phyloP scores from a whole-genome alignment of 2,113 vertebrate species.

The Heteronetta atricapilla region DNA sequence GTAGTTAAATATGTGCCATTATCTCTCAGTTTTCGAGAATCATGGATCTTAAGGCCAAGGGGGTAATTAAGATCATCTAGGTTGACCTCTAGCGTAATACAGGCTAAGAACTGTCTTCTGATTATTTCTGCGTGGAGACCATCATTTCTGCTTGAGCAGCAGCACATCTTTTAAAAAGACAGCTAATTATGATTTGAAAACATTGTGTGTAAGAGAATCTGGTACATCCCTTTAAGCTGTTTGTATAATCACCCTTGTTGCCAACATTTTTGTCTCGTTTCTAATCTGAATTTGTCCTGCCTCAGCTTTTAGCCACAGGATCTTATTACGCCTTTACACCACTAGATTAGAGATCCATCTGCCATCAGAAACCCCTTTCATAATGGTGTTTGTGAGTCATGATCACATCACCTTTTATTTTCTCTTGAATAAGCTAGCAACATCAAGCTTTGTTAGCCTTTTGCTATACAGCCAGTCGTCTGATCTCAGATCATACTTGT shows the following conservation, averaged over 20 bases:
- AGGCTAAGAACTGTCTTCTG: conserved; percentile 11
- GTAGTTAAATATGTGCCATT: not conserved
- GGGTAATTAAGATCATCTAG: conserved; percentile 31
- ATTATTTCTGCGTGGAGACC: conserved; percentile 22
- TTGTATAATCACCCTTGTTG: conserved; percentile 16
- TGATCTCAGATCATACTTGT: not conserved
- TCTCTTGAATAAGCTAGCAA: not conserved
- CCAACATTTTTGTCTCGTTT: conserved; percentile 15
- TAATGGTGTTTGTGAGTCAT: not conserved
- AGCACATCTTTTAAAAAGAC: conserved; percentile 25
- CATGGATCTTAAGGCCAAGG: not conserved
- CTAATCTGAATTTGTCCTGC: conserved; percentile 9
- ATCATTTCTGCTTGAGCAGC: conserved; percentile 17
- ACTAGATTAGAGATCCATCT: conserved; percentile 10
- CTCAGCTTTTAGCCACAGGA: not conserved
- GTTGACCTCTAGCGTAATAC: conserved; percentile 22
- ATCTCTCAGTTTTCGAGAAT: not conserved
- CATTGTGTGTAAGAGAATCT: not conserved
- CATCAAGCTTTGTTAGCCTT: not conserved
- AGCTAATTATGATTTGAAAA: conserved; percentile 19
- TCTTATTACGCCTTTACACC: not conserved
- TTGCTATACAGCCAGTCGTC: not conserved
- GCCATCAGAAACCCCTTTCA: conserved; percentile 18
- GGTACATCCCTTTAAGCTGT: not conserved
- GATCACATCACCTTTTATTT: not conserved